Base-by-base conservation (phyloP, 2,113 vertebrate species). In the Sakesphorus luctuosus region DNA sequence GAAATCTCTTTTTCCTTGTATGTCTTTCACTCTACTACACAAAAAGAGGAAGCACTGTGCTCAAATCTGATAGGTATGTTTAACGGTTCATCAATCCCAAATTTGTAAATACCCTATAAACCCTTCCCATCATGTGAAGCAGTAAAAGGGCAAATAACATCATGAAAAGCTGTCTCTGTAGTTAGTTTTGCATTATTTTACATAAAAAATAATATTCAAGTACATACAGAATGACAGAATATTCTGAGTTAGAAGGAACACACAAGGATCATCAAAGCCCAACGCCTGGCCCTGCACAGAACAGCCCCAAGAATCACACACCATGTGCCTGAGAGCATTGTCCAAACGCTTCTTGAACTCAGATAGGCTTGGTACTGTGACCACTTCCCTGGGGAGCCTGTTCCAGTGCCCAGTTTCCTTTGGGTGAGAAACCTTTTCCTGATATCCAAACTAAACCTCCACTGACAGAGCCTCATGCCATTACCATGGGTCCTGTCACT, bases 61-160 rank as follows among this genome's bases (percentile, higher is more conserved):
- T 74, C 25, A 94, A 66, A 62, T 24, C 71, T n/a, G 90, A 91
- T 44, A 66, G 62, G 67, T 94, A 73, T 74, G 49, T 77, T 94
- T 90, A 90, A 56, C 43, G 94, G 66, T 89, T 93, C 66, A 93
- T 89, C 59, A 84, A 43, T 67, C 31, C 63, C 71, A 66, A 72
- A 68, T 75, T 90, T 94, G 90, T 88, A 92, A 94, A 91, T 84
- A 92, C 44, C 43, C 43, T 35, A 36, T 67, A 91, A 94, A 96
- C 29, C 94, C 62, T 73, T 93, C 84, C 10, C 62, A 86, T 88
- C 69, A 94, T 72, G 72, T 33, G 50, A 91, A 93, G 74, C 56
- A 95, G 96, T 88, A 96, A 85, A 96, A 96, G 94, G 95, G 81
- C 87, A 96, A 97, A 96, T 78, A 95, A 85, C 84, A 88, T 74